A percentile compares a stretch with the other conserved stretches of the same genome.
Conservation (phyloP, 2,797 vertebrate genomes). For the Micropoecilia bifurca region DNA sequence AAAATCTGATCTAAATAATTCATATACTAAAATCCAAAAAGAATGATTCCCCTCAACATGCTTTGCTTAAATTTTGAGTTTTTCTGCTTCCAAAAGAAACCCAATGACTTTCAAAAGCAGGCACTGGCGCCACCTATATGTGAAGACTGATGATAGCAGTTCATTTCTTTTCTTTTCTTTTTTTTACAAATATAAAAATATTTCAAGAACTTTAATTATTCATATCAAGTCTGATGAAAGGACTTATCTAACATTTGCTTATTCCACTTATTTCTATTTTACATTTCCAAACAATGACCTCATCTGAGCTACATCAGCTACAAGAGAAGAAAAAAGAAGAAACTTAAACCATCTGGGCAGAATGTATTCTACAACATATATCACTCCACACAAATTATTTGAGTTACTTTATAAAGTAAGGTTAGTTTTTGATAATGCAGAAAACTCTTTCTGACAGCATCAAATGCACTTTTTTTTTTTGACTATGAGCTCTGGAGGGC, state of each 20-base stretch:
- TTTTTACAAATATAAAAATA: background rate
- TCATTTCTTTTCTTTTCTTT: slow-evolving; percentile 1
- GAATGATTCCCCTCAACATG: background rate
- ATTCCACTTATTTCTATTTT: slow-evolving; percentile 6
- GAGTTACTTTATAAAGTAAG: background rate
- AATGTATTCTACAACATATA: background rate
- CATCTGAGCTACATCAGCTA: background rate
- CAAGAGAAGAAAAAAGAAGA: background rate
- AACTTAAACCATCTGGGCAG: background rate
- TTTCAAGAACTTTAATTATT: background rate
- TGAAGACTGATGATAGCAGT: background rate
- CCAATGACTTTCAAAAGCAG: background rate
- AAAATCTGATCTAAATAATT: background rate
- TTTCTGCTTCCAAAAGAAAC: background rate
- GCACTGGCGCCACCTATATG: slow-evolving; percentile 6
- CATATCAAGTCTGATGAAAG: slow-evolving; percentile 22
- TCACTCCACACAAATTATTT: background rate
- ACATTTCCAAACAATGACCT: background rate
- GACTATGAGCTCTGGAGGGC: background rate
- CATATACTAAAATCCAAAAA: background rate
- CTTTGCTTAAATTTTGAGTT: background rate
- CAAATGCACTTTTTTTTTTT: background rate
- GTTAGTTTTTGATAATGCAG: background rate
- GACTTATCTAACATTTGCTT: slow-evolving; percentile 7
- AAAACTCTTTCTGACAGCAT: background rate